A percentile compares a stretch with the other conserved stretches of the same genome.
These are phyloP conservation scores for Drosophila bifasciata DNA, from an alignment of 1,140 invertebrate species.

Conservation along the genomic window DNA sequence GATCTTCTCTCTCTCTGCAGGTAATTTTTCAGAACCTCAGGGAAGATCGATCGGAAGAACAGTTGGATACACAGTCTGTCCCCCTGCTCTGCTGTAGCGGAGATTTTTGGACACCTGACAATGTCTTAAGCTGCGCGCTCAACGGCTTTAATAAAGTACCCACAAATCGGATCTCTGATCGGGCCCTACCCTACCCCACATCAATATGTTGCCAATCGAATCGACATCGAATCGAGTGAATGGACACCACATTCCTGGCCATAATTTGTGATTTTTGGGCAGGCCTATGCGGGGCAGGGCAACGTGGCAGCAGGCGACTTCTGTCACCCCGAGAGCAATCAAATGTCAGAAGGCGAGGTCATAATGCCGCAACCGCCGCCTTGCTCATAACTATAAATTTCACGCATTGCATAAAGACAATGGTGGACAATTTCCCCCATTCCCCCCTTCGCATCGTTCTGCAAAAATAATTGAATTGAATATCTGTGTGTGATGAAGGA, in stretches of 20 bases:
- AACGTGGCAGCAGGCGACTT: conserved; percentile 28
- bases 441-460: neutral
- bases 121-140: conserved; percentile 1
- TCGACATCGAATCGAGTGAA: conserved; percentile 36
- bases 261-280: conserved; percentile 50
- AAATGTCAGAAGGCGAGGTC: conserved; percentile 74
- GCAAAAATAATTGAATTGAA: conserved; percentile 70
- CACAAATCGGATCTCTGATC: conserved; percentile 33
- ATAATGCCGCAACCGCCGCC: conserved; percentile 44
- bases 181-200: conserved; percentile 40
- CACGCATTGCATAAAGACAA: conserved; percentile 72
- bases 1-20: neutral
- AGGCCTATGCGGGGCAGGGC: neutral
- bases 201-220: conserved; percentile 39
- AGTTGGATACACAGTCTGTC: no score
- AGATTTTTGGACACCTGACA: conserved; percentile 33
- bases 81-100: no score
- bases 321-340: conserved; percentile 55
- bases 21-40: conserved; percentile 25
- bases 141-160: conserved; percentile 36
- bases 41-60: no score
- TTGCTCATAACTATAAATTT: conserved; percentile 77
- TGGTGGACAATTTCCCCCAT: conserved; percentile 54
- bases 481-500: conserved; percentile 40
- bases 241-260: conserved; percentile 57